These are phyloP conservation scores for Poecilia picta DNA, from an alignment of 2,797 vertebrate species.

Conservation along the genomic window DNA sequence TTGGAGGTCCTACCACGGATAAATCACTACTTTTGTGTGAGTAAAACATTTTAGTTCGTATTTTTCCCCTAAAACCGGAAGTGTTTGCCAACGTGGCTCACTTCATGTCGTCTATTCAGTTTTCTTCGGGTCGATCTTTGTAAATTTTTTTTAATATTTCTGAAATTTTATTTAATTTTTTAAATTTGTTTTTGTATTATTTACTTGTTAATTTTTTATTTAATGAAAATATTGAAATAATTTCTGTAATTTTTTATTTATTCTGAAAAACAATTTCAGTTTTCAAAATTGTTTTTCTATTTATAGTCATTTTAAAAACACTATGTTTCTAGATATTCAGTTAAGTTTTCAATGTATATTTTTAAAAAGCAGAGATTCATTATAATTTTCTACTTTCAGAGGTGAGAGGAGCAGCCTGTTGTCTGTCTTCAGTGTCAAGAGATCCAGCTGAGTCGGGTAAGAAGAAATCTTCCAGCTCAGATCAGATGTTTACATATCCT, in stretches of 20 bases:
- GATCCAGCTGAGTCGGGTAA: neutral
- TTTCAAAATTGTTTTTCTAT: no score
- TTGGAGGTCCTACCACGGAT: no score
- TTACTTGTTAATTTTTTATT: no score
- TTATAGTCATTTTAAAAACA: no score
- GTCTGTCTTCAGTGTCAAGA: neutral
- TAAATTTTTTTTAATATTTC: neutral
- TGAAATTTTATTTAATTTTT: neutral
- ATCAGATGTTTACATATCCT: neutral
- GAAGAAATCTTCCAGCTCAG: neutral
- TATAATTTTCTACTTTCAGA: neutral
- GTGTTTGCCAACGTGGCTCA: neutral
- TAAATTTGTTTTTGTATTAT: neutral
- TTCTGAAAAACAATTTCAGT: no score
- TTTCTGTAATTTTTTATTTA: no score
- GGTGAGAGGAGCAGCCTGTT: neutral
- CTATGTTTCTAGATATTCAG: neutral
- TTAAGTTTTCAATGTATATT: neutral
- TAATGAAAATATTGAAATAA: no score
- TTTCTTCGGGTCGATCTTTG: neutral
- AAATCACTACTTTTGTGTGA: no score
- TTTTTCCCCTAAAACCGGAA: no score
- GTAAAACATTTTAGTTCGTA: no score
- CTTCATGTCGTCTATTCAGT: no score
- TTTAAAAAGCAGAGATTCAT: no score